A percentile compares a stretch with the other conserved stretches of the same genome.
phyloP scores from a whole-genome alignment of 2,797 vertebrate species.

The Odontamblyopus lacepedii region DNA sequence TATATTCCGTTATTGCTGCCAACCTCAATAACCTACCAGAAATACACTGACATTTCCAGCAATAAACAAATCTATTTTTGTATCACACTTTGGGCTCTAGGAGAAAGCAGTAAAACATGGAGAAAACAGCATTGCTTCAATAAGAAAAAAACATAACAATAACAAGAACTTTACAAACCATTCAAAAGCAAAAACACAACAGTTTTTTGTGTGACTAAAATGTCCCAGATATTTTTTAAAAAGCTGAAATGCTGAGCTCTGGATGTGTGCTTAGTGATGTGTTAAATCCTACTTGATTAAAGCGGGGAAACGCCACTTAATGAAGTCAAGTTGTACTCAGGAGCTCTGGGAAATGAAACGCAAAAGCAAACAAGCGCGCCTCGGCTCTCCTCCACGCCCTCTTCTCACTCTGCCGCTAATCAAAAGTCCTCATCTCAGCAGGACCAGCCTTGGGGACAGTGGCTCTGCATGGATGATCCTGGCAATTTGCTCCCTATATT shows the following conservation, averaged over 20 bases:
- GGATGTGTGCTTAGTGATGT: conserved; percentile 64
- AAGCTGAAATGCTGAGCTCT: conserved; percentile 56
- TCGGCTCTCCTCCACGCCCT: conserved; percentile 43
- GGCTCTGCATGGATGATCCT: conserved; percentile 73
- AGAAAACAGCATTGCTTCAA: not conserved
- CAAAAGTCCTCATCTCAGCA: conserved; percentile 71
- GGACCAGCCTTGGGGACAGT: conserved; percentile 64
- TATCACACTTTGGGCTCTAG: not conserved
- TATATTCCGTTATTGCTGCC: too few species aligned
- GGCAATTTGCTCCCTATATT: conserved; percentile 77
- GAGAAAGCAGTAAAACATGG: not conserved
- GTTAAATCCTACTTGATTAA: conserved; percentile 82
- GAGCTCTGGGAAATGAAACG: conserved; percentile 69
- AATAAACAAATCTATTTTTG: not conserved
- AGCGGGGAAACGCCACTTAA: conserved; percentile 73
- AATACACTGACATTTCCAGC: not conserved
- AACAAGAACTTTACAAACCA: not conserved
- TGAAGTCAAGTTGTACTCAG: conserved; percentile 74
- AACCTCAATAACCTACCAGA: not conserved
- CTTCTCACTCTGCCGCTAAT: conserved; percentile 71
- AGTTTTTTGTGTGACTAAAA: conserved; percentile 19
- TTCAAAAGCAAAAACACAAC: conserved; percentile 24
- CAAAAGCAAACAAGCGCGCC: conserved; percentile 67
- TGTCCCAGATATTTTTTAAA: conserved; percentile 32
- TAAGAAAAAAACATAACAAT: not conserved